Percentiles rank a stretch among this genome's conserved stretches.
Conservation (phyloP, 2,113 vertebrate species). For the Odontophorus gujanensis region DNA sequence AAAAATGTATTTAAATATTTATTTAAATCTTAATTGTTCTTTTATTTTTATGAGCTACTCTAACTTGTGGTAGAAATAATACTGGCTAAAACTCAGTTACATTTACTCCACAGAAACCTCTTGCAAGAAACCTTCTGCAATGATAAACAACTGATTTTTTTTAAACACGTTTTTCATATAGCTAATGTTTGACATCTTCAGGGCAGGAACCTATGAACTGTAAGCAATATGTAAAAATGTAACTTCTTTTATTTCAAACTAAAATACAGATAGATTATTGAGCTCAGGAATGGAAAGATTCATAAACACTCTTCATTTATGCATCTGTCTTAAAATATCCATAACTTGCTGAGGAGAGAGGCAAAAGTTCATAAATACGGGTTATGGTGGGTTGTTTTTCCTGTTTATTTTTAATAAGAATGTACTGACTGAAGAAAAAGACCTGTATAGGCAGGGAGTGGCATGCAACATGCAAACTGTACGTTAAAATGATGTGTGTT, state of each 20-base stretch:
- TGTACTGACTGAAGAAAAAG: neutral
- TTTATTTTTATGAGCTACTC: neutral
- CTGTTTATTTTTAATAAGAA: neutral
- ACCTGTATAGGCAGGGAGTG: neutral
- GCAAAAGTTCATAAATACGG: neutral
- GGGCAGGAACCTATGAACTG: neutral
- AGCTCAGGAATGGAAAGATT: neutral
- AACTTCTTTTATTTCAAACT: neutral
- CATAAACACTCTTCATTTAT: neutral
- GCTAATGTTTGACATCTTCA: neutral
- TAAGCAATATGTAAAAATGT: neutral
- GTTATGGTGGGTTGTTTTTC: neutral
- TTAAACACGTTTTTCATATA: neutral
- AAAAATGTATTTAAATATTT: neutral
- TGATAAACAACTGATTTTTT: accelerated
- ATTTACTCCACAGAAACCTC: neutral
- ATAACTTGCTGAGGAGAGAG: neutral
- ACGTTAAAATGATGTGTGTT: neutral
- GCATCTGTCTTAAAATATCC: neutral
- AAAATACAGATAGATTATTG: neutral
- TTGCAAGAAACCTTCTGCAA: neutral
- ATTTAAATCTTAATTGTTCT: neutral
- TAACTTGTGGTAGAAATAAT: neutral
- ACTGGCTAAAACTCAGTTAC: neutral
- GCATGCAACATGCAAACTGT: neutral